Percentiles rank a stretch among this genome's conserved stretches.
These are phyloP conservation scores for Bovichtus variegatus DNA, from an alignment of 2,797 vertebrate genomes.

Conservation along the genomic window DNA sequence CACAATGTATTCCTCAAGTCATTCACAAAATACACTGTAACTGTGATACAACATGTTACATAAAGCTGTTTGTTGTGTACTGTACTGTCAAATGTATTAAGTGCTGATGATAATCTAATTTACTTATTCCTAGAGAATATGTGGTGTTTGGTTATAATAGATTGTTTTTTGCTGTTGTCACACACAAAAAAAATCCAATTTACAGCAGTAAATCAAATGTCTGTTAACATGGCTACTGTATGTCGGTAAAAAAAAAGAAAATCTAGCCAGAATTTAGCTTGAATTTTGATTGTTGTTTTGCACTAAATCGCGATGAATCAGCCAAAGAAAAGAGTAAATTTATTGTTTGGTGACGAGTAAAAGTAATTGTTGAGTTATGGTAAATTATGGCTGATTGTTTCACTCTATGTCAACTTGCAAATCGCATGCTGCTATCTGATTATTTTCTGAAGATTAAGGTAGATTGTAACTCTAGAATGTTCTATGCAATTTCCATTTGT, in stretches of 20 bases:
- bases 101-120: conserved; percentile 34
- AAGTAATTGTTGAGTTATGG: conserved; percentile 22
- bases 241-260: not conserved
- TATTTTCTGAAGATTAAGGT: conserved; percentile 31
- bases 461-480: conserved; percentile 31
- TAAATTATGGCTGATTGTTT: conserved; percentile 26
- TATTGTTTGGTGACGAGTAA: not conserved
- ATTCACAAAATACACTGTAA: conserved; percentile 30
- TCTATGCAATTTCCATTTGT: conserved; percentile 44
- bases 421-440: conserved; percentile 59
- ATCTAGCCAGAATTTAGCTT: not conserved
- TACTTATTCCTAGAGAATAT: conserved; percentile 26
- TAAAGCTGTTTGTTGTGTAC: conserved; percentile 34
- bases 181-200: conserved; percentile 4
- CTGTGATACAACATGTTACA: conserved; percentile 37
- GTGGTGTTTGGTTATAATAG: conserved; percentile 15
- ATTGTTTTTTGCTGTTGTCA: conserved; percentile 4
- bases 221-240: not conserved
- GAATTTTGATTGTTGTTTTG: conserved; percentile 47
- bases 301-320: conserved; percentile 41
- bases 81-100: conserved; percentile 34
- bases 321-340: conserved; percentile 32
- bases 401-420: conserved; percentile 13
- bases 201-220: conserved; percentile 1
- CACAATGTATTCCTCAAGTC: conserved; percentile 29